Evolutionary conservation across 2,888 invertebrate genomes (phyloP), one percentile per base, ranked within the genome.

Genomic region (Hecatera dysodea): DNA sequence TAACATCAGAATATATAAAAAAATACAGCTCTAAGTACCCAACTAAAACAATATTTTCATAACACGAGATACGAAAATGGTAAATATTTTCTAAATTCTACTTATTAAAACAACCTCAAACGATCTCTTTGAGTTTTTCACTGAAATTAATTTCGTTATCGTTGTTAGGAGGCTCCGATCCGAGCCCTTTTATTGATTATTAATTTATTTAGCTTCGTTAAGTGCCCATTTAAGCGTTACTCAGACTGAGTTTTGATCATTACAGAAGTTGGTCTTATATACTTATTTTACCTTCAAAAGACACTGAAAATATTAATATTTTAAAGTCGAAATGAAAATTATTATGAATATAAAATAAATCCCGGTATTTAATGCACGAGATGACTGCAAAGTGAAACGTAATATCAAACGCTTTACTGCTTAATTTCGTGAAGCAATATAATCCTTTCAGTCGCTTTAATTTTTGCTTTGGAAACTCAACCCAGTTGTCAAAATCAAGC

Each of bases 161-260:
- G 65, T 77, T 73, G 65, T 64, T 24, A 29, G 63, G 42, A 66
- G 63, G 60, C 42, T 65, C 53, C 71, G 56, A 77, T 53, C 55
- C 59, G 36, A 70, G 66, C 62, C 60, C 72, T 80, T 80, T 75
- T 80, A 82, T 78, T 75, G 81, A 70, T 67, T 82, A 78, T 75
- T 79, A 75, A 82, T 72, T 76, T 76, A 82, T 76, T 81, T 68
- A 79, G 76, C 83, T 83, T 76, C 70, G 72, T 76, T 74, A 72
- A 68, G 76, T 83, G 66, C 70, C 72, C 71, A 67, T 83, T 74
- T 57, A 53, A 74, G 70, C 69, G 76, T 65, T 56, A 79, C 48
- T 60, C 48, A 61, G 72, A 65, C 69, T 63, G 70, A 80, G 72
- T 78, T 78, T 75, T 67, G 56, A 80, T 78, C 57, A 71, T 75